Conservation (phyloP, 2,888 invertebrate genomes). For the Drosophila niveifrons region DNA sequence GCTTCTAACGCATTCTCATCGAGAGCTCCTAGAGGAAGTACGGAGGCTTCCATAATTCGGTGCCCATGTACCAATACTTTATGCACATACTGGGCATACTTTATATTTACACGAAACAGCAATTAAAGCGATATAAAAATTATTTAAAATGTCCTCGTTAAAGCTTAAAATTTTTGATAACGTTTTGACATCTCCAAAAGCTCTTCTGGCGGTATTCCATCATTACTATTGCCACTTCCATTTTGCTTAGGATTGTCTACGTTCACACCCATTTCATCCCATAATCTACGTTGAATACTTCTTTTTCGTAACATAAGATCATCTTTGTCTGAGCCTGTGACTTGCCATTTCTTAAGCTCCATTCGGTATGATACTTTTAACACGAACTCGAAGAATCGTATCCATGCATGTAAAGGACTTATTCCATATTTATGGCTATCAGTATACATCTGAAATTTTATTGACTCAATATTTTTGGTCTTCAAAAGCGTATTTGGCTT, state of each 20-base stretch:
- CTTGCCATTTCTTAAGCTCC: not conserved
- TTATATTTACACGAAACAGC: not conserved
- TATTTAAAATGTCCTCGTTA: not conserved
- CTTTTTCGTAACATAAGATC: no score
- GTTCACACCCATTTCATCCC: not conserved
- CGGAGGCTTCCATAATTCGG: no score
- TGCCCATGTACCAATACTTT: no score
- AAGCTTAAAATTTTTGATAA: not conserved
- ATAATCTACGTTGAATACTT: not conserved
- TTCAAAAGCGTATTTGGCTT: not conserved
- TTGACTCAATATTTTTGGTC: no score
- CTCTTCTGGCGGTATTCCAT: conserved; percentile 13
- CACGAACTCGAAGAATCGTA: not conserved
- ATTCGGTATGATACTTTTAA: not conserved
- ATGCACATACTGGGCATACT: no score
- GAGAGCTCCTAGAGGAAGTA: no score
- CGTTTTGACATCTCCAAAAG: not conserved
- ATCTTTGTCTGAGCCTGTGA: no score
- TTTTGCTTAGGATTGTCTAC: conserved; percentile 17
- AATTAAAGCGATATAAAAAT: not conserved
- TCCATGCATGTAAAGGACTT: no score
- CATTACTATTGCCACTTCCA: conserved; percentile 13
- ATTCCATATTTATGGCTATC: no score
- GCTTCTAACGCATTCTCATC: no score
- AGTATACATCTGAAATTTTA: no score